phyloP scores from a whole-genome alignment of 2,113 vertebrate species.

The Ia io region DNA sequence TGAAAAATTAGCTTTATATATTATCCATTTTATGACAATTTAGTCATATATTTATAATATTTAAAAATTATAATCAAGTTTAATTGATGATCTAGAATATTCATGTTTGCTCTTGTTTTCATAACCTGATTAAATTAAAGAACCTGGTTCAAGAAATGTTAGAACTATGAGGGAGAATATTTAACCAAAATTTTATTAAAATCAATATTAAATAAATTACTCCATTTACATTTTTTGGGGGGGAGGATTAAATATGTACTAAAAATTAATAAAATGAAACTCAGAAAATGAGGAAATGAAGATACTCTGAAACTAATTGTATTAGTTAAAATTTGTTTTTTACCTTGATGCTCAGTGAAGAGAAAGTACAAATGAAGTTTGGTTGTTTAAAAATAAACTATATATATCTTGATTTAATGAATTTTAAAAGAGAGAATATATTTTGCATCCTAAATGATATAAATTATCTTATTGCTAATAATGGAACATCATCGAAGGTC shows the following conservation, averaged over 20 bases:
- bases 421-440: neutral
- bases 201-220: slow-evolving; percentile 24
- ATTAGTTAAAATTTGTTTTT: slow-evolving; percentile 54
- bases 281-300: neutral
- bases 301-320: slow-evolving; percentile 21
- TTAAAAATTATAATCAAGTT: slow-evolving; percentile 5
- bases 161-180: slow-evolving; percentile 35
- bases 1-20: neutral
- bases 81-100: slow-evolving; percentile 32
- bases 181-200: neutral
- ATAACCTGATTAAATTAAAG: slow-evolving; percentile 33
- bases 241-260: neutral
- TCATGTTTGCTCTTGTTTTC: neutral
- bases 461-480: neutral
- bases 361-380: slow-evolving; percentile 53
- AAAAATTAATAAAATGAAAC: slow-evolving; percentile 3
- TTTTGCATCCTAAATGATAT: neutral
- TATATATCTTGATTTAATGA: neutral
- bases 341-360: slow-evolving; percentile 48
- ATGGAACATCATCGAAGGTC: neutral
- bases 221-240: slow-evolving; percentile 36
- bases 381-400: slow-evolving; percentile 57
- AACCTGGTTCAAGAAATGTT: slow-evolving; percentile 24
- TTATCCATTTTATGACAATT: neutral
- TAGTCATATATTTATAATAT: neutral